These are phyloP conservation scores for Thripadectes ignobilis DNA, from an alignment of 2,797 vertebrate genomes.

Conservation along the genomic window DNA sequence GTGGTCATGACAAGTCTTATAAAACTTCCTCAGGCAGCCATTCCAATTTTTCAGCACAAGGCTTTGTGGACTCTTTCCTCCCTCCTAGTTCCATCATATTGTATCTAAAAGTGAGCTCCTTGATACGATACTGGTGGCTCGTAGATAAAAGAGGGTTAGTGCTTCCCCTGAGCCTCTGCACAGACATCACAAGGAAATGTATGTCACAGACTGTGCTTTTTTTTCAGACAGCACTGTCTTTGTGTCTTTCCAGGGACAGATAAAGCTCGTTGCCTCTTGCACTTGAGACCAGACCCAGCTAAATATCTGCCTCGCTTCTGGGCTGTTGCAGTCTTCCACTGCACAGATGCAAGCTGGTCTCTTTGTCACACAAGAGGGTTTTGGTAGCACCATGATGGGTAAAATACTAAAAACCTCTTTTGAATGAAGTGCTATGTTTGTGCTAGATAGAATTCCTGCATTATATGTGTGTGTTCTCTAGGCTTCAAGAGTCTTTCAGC, in stretches of 20 bases:
- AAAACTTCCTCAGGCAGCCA: not conserved
- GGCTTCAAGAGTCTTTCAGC: not conserved
- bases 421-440: not conserved
- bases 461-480: not conserved
- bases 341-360: not conserved
- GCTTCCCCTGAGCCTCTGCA: not conserved
- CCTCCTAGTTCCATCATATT: not conserved
- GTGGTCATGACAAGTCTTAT: not conserved
- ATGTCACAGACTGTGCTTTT: not conserved
- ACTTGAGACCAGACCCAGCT: not conserved
- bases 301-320: not conserved
- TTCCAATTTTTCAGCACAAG: not conserved
- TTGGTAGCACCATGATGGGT: not conserved
- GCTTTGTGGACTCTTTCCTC: not conserved
- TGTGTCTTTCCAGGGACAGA: not conserved
- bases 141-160: not conserved
- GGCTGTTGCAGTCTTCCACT: not conserved
- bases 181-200: not conserved
- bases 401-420: not conserved
- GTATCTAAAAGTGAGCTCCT: not conserved
- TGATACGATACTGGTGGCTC: accelerated
- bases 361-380: not conserved
- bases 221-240: not conserved
- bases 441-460: not conserved
- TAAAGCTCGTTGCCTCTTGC: not conserved